Evolutionary conservation across 2,113 vertebrate species (phyloP), one percentile per base, ranked within the genome.

Genomic region (Grallaria varia): DNA sequence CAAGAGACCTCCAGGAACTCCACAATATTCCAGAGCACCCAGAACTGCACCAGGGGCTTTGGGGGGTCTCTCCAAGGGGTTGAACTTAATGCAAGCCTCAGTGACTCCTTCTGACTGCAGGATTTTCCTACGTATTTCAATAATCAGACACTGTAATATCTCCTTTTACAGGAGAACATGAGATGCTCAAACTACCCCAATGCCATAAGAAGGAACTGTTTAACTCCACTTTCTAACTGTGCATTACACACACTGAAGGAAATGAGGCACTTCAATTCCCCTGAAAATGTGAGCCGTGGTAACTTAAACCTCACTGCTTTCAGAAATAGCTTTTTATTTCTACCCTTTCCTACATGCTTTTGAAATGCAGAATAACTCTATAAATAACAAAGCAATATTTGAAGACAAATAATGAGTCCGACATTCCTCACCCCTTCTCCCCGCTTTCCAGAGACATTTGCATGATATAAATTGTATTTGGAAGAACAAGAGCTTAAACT

Each of bases 361-460:
- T 75, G 81, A 95, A 94, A 94, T 77, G 49, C 3, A 5, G 66
- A 89, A 60, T 3, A 9, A 40, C 30, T 78, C 77, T 64, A 84
- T 78, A 96, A 95, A 94, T 89, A 93, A 91, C 58, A 85, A 91
- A 85, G 53, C 9, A 76, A 62, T 92, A 90, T 92, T 86, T 90
- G 55, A 95, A 92, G 74, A 95, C 69, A 95, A 95, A 73, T 50
- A 93, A 53, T 66, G 79, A 94, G 35, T 73, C 86, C 93, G 45
- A 35, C 10, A n/a, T 56, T 72, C 45, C 59, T 80, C 63, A 55
- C 12, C 53, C 50, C 69, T 60, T 76, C 40, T 66, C 19, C 39
- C 42, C 71, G 25, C 85, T 88, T 76, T 77, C 72, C 68, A 85
- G 75, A 67, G 14, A 5, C 2, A 6, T 83, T 77, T 86, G 27